Evolutionary conservation across 2,113 vertebrate species (phyloP).

Genomic region (Marcusenius ussheri): DNA sequence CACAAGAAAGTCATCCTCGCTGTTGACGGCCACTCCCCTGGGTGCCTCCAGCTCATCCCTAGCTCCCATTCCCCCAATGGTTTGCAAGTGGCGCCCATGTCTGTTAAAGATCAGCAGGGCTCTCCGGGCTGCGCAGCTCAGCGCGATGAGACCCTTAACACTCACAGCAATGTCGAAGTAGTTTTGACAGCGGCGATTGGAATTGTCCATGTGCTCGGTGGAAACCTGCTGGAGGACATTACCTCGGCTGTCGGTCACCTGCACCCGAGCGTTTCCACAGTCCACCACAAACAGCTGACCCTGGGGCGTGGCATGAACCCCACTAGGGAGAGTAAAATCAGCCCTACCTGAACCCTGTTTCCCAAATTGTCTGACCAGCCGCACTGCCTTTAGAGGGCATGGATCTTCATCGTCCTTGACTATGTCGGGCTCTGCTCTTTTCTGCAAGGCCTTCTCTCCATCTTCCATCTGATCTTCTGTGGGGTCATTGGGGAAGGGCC

Average conservation of each 20-base stretch:
- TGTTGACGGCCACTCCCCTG: slow-evolving; percentile 58
- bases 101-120: slow-evolving; percentile 56
- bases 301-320: slow-evolving; percentile 54
- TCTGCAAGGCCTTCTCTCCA: slow-evolving; percentile 34
- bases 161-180: slow-evolving; percentile 71
- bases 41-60: background rate
- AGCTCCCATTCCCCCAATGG: background rate
- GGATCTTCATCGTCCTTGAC: slow-evolving; percentile 42
- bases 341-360: slow-evolving; percentile 64
- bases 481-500: background rate
- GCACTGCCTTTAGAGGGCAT: slow-evolving; percentile 22
- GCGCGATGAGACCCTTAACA: slow-evolving; percentile 13
- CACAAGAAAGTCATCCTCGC: slow-evolving; percentile 62
- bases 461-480: slow-evolving; percentile 1
- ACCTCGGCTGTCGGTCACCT: slow-evolving; percentile 59
- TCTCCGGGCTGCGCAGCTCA: slow-evolving; percentile 6
- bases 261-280: slow-evolving; percentile 65
- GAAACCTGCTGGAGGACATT: slow-evolving; percentile 63
- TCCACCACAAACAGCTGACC: slow-evolving; percentile 68
- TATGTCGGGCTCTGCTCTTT: slow-evolving; percentile 39
- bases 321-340: slow-evolving; percentile 65
- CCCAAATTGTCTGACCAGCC: slow-evolving; percentile 59
- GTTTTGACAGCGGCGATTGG: slow-evolving; percentile 51
- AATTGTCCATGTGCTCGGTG: slow-evolving; percentile 40
- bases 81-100: slow-evolving; percentile 1